Percentiles rank a stretch among this genome's conserved stretches.
phyloP scores from a whole-genome alignment of 2,797 vertebrate species.

The Rhinatrema bivittatum region DNA sequence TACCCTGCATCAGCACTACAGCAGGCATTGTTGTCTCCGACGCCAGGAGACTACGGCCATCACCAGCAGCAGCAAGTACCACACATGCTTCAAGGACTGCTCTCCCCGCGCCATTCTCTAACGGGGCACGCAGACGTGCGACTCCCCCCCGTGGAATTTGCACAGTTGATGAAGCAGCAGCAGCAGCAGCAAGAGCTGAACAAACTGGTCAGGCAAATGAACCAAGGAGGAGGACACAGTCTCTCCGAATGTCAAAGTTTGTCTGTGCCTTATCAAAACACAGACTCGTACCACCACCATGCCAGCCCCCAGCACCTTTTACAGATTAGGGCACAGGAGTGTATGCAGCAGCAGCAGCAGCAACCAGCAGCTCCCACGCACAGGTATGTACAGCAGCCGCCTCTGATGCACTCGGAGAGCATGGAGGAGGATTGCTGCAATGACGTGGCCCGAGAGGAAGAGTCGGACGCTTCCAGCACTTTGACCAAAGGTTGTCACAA shows the following conservation, averaged over 20 bases:
- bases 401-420: slow-evolving; percentile 84
- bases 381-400: slow-evolving; percentile 47
- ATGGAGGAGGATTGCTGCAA: slow-evolving; percentile 91
- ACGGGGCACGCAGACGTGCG: slow-evolving; percentile 84
- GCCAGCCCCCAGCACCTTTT: slow-evolving; percentile 75
- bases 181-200: slow-evolving; percentile 76
- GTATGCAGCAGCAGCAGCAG: slow-evolving; percentile 57
- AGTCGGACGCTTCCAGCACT: slow-evolving; percentile 56
- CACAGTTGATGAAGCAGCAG: slow-evolving; percentile 75
- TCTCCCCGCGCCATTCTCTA: slow-evolving; percentile 91
- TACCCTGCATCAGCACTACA: slow-evolving; percentile 86
- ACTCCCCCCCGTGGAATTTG: slow-evolving; percentile 81
- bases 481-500: slow-evolving; percentile 70
- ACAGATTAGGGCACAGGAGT: slow-evolving; percentile 79
- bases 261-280: slow-evolving; percentile 60
- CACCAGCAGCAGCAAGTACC: slow-evolving; percentile 90
- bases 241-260: slow-evolving; percentile 53
- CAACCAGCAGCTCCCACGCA: slow-evolving; percentile 22
- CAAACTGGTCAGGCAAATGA: slow-evolving; percentile 82
- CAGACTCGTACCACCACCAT: slow-evolving; percentile 52
- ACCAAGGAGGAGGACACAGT: slow-evolving; percentile 59
- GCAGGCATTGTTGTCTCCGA: slow-evolving; percentile 92
- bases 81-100: slow-evolving; percentile 88
- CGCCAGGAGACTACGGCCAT: slow-evolving; percentile 81
- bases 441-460: slow-evolving; percentile 53